Evolutionary conservation across 1,140 invertebrate genomes (phyloP).

Genomic region (Bradysia coprophila): DNA sequence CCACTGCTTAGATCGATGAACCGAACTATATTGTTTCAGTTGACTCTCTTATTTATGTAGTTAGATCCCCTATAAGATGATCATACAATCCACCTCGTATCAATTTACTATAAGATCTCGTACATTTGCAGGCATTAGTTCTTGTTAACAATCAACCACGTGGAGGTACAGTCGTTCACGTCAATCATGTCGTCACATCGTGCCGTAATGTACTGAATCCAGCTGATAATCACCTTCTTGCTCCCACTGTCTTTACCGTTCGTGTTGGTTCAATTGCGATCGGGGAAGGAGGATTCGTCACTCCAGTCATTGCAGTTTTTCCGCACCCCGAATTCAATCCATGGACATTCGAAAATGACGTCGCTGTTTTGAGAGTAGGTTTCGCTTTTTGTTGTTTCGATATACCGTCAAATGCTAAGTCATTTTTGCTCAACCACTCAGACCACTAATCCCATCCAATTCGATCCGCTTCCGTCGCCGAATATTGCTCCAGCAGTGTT

Average conservation of each 20-base stretch:
- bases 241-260: no score
- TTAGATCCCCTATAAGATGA: no score
- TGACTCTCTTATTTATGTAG: no score
- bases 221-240: no score
- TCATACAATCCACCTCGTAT: no score
- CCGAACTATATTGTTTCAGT: no score
- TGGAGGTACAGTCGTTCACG: not conserved
- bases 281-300: no score
- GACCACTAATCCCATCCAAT: not conserved
- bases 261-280: no score
- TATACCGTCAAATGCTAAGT: not conserved
- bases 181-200: not conserved
- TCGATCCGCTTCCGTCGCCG: no score
- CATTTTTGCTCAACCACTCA: not conserved
- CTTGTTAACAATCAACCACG: not conserved
- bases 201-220: not conserved
- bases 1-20: no score
- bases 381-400: not conserved
- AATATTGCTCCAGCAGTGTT: not conserved
- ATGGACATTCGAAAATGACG: conserved; percentile 1
- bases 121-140: no score
- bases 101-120: no score
- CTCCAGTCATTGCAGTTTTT: not conserved
- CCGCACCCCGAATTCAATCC: not conserved
- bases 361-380: conserved; percentile 1